Evolutionary conservation across 2,888 invertebrate species (phyloP).

Genomic region (Pegoplata infirma): DNA sequence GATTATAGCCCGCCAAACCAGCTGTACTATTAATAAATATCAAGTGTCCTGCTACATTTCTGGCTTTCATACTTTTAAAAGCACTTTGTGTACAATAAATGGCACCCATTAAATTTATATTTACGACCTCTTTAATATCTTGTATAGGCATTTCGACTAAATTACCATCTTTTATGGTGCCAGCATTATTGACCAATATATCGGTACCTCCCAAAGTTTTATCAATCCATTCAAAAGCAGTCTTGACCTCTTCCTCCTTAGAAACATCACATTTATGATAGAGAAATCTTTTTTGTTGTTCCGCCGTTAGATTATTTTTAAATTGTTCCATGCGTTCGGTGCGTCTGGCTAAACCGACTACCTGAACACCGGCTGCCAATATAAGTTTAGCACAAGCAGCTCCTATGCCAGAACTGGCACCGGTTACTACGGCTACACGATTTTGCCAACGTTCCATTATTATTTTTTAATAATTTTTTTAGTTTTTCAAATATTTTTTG

Average conservation of each 20-base stretch:
- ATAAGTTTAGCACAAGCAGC: slow-evolving; percentile 78
- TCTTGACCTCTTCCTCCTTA: slow-evolving; percentile 79
- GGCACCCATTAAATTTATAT: slow-evolving; percentile 79
- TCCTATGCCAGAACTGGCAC: slow-evolving; percentile 83
- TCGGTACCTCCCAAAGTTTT: slow-evolving; percentile 80
- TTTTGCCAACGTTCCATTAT: slow-evolving; percentile 77
- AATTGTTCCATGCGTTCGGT: slow-evolving; percentile 69
- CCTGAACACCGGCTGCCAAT: slow-evolving; percentile 79
- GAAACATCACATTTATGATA: slow-evolving; percentile 78
- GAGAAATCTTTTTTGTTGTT: slow-evolving; percentile 68
- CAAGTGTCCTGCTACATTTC: slow-evolving; percentile 72
- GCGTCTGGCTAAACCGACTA: slow-evolving; percentile 79
- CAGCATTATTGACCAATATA: slow-evolving; percentile 82
- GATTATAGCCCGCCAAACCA: slow-evolving; percentile 70
- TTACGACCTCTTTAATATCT: slow-evolving; percentile 74
- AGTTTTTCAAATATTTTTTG: neutral
- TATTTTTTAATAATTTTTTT: too few species aligned
- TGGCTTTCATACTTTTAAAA: slow-evolving; percentile 78
- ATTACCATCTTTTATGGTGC: slow-evolving; percentile 73
- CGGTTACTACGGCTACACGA: slow-evolving; percentile 82
- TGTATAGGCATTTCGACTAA: slow-evolving; percentile 70
- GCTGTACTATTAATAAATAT: slow-evolving; percentile 74
- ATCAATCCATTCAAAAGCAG: slow-evolving; percentile 80
- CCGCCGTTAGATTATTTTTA: slow-evolving; percentile 65
- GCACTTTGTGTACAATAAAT: slow-evolving; percentile 79